phyloP scores from a whole-genome alignment of 2,888 invertebrate species.

The Synergus laeviventris region DNA sequence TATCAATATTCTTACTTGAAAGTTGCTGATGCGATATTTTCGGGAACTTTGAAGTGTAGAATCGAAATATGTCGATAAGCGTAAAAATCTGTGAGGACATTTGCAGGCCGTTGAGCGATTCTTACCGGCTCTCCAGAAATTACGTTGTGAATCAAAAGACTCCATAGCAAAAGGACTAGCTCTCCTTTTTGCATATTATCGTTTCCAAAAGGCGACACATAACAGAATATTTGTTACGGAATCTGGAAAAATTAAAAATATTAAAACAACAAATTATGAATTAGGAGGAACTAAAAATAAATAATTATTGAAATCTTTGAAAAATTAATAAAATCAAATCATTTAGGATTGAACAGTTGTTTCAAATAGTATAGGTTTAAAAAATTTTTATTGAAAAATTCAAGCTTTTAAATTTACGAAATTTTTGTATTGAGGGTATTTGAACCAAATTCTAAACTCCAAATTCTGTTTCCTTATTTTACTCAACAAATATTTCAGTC shows the following conservation, averaged over 20 bases:
- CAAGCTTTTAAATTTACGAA: no score
- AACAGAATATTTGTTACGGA: conserved; percentile 54
- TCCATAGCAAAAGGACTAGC: conserved; percentile 61
- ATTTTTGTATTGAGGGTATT: no score
- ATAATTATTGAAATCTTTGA: no score
- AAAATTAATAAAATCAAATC: no score
- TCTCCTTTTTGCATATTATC: conserved; percentile 63
- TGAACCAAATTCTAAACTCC: no score
- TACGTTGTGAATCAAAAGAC: conserved; percentile 58
- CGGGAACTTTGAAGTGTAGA: conserved; percentile 79
- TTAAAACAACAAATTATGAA: background rate
- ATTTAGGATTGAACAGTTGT: no score
- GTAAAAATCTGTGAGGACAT: conserved; percentile 77
- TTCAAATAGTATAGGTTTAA: no score
- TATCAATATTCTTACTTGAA: conserved; percentile 71
- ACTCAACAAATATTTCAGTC: no score
- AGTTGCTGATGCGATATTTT: conserved; percentile 76
- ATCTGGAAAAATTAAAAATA: conserved; percentile 42
- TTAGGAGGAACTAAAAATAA: background rate
- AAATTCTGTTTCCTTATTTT: no score
- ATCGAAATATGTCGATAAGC: conserved; percentile 80
- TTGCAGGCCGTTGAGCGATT: conserved; percentile 75
- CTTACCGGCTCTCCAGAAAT: conserved; percentile 63
- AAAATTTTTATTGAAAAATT: no score
- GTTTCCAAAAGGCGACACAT: conserved; percentile 59